Percentiles rank a stretch among this genome's conserved stretches.
These are phyloP conservation scores for Chymomyza costata DNA, from an alignment of 1,140 invertebrate species.

Conservation along the genomic window DNA sequence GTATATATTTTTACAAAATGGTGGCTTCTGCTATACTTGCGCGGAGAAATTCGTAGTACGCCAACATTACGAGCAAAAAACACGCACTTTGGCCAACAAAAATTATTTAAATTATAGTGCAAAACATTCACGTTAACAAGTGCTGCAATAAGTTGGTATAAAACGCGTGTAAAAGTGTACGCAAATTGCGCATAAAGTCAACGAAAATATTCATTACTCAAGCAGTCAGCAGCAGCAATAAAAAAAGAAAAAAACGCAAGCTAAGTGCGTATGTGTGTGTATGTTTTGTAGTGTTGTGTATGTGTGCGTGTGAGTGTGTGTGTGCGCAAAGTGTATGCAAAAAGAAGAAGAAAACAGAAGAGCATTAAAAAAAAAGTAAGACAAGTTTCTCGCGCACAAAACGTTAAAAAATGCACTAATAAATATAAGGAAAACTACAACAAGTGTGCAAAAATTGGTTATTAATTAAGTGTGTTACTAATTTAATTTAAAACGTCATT, in stretches of 20 bases:
- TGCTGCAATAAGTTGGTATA: constrained; percentile 27
- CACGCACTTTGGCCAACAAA: constrained; percentile 50
- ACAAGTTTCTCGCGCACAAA: constrained; percentile 58
- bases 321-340: constrained; percentile 72
- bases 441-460: constrained; percentile 72
- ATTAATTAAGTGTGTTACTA: constrained; percentile 71
- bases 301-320: constrained; percentile 36
- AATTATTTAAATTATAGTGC: constrained; percentile 48
- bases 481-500: constrained; percentile 54
- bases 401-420: constrained; percentile 28
- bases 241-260: constrained; percentile 60
- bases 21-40: constrained; percentile 56
- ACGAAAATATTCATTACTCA: constrained; percentile 41
- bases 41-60: constrained; percentile 63
- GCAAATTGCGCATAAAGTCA: constrained; percentile 29
- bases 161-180: constrained; percentile 41
- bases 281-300: constrained; percentile 37
- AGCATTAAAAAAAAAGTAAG: constrained; percentile 60
- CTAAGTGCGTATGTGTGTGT: constrained; percentile 56
- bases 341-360: constrained; percentile 64
- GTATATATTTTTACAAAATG: constrained; percentile 53
- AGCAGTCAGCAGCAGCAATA: constrained; percentile 40
- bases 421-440: constrained; percentile 52
- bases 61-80: constrained; percentile 57
- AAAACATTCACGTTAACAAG: constrained; percentile 42